Evolutionary conservation across 2,888 invertebrate species (phyloP).

Genomic region (Allophyes oxyacanthae): DNA sequence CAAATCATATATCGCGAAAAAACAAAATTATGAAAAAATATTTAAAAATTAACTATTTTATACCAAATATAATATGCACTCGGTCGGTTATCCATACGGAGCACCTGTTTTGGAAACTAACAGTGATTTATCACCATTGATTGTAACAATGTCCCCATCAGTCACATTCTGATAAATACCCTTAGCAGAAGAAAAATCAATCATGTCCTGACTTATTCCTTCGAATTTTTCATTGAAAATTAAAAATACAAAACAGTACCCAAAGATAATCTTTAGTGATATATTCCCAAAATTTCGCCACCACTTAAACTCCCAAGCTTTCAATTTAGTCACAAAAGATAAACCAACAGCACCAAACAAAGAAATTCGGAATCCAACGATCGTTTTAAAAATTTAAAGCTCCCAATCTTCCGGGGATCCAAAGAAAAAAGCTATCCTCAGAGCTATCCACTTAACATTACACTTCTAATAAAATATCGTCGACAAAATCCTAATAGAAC

Average conservation of each 20-base stretch:
- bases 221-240: too few relatives aligned
- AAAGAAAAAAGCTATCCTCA: constrained; percentile 1
- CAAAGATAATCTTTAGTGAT: constrained; percentile 21
- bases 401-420: constrained; percentile 31
- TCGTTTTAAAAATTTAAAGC: constrained; percentile 36
- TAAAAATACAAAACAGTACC: neutral
- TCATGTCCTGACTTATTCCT: too few relatives aligned
- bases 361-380: constrained; percentile 22
- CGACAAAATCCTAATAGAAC: constrained; percentile 57
- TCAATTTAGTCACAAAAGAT: constrained; percentile 44
- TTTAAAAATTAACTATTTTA: too few relatives aligned
- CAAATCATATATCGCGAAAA: too few relatives aligned
- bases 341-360: constrained; percentile 38
- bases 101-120: too few relatives aligned
- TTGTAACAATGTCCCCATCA: too few relatives aligned
- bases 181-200: too few relatives aligned
- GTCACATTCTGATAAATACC: too few relatives aligned
- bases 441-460: constrained; percentile 40
- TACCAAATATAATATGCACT: too few relatives aligned
- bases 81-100: too few relatives aligned
- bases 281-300: constrained; percentile 9
- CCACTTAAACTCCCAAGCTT: constrained; percentile 17
- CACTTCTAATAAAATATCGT: constrained; percentile 53
- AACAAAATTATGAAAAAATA: too few relatives aligned
- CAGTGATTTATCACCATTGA: too few relatives aligned